Base-by-base conservation (phyloP, 2,888 invertebrate genomes). In the Eurois occulta region DNA sequence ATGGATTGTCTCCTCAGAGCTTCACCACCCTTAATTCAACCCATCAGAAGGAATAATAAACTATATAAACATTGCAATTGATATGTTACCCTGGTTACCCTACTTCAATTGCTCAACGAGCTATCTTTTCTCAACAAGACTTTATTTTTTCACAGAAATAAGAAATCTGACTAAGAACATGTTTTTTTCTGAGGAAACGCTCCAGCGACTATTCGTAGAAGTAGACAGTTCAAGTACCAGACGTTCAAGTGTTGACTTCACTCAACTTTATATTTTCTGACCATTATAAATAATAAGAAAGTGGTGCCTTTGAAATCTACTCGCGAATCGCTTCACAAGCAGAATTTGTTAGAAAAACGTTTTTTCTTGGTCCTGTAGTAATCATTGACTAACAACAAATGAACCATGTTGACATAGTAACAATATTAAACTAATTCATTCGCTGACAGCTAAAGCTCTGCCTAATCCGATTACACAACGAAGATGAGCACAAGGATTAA, bases 251-350 rank as follows among this genome's bases (percentile, higher is more conserved):
- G 32, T 55, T 64, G 64, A 46, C 52, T 75, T 62, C 60, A 62
- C 60, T 75, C 43, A 55, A 75, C 28, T 55, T 74, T 38, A n/a
- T 74, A 55, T 65, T 80, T 80, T 46, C 55, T 46, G 46, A 46
- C 38, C 64, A 81, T 75, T 75, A 75, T 73, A 72, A 72, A 72
- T 73, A 72, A 52, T 68, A 68, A 52, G n/a, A 35, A 60, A 69
- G n/a, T 21, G 21, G 60, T 18, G 18, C n/a, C 18, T 60, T 60
- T 35, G 21, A 62, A 4, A 21, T 21, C 32, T 62, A 10, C 10
- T 35, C 35, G 35, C 10, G 32, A 62, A 35, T 32, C 60, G 60
- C 21, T 32, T 32, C 18, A 28, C 8, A 2, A 8, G 18, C n/a
- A 28, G 13, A 58, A 32, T 58, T 1, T 58, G 28, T 58, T 28